phyloP scores from a whole-genome alignment of 2,113 vertebrate genomes.

The Brachyhypopomus occidentalis region DNA sequence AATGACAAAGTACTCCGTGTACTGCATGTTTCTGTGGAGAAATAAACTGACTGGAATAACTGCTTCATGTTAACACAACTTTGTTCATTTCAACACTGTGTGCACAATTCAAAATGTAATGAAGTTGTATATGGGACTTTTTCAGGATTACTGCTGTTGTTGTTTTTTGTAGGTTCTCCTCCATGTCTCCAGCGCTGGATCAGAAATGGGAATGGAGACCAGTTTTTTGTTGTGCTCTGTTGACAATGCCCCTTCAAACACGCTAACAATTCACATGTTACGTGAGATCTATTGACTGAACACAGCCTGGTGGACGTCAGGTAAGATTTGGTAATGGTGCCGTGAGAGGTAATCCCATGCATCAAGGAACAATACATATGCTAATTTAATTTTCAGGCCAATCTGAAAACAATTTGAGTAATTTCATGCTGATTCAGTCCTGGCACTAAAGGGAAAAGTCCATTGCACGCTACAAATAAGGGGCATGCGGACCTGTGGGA shows the following conservation, averaged over 20 bases:
- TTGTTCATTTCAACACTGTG: not conserved
- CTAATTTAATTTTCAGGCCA: not conserved
- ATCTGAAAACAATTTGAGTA: not conserved
- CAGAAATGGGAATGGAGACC: not conserved
- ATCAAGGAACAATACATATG: not conserved
- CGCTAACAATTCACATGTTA: not conserved
- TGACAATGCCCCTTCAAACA: not conserved
- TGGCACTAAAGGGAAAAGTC: conserved; percentile 9
- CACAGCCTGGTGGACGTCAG: not conserved
- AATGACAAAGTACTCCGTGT: conserved; percentile 1
- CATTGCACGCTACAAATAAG: conserved; percentile 31
- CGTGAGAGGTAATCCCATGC: not conserved
- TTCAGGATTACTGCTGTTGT: too few relatives aligned
- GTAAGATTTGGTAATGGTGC: not conserved
- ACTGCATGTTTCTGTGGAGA: not conserved
- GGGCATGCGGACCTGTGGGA: conserved; percentile 37
- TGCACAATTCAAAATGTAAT: not conserved
- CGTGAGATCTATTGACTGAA: not conserved
- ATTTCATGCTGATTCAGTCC: conserved; percentile 20
- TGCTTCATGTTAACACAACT: not conserved
- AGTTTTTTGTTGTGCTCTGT: not conserved
- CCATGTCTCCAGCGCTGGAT: not conserved
- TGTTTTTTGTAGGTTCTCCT: not conserved
- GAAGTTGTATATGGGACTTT: too few relatives aligned
- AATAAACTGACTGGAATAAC: not conserved